Evolutionary conservation across 2,888 invertebrate species (phyloP), one percentile per base, ranked within the genome.

Genomic region (Alitta virens): DNA sequence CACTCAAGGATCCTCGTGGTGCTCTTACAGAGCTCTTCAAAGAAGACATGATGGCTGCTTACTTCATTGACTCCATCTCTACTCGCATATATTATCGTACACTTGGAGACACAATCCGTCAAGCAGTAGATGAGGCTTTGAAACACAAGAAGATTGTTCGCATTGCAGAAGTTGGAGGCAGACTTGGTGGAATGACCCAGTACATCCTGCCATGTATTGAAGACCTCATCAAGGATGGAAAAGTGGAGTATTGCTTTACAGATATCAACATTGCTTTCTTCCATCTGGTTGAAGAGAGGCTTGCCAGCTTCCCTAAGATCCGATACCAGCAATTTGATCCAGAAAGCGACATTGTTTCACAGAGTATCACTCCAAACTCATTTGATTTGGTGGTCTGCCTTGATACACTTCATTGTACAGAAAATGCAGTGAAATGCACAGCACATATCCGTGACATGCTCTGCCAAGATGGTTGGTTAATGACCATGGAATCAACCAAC

Each of bases 201-300:
- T 55, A 53, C 38, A 54, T 62, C 25, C 24, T 55, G 25, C 26
- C 40, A 27, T 26, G 52, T 23, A 49, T 55, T 14, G 43, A 50
- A 18, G 56, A 62, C 18, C n/a, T 56, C 5, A 14, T 62, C 24
- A 3, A 62, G 27, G 50, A 49, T 18, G 62, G 62, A n/a, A 21
- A 26, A 16, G 56, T 62, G 1, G 56, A 62, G 24, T 62, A 56
- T 40, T 38, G 43, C 24, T 62, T 62, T 21, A 62, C 62, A n/a
- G 62, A 62, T 23, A 42, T 62, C 49, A 62, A 53, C 38, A 49
- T 46, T 14, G 55, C 62, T 2, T 62, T 62, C 62, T 62, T 62
- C 42, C 33, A 33, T 24, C 27, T 55, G 18, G 55, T 55, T 23
- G 27, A 56, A 23, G 55, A 62, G 40, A 56, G 49, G 9, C 56